Base-by-base conservation (phyloP, 2,797 vertebrate genomes). In the Chaetodon trifasciatus region DNA sequence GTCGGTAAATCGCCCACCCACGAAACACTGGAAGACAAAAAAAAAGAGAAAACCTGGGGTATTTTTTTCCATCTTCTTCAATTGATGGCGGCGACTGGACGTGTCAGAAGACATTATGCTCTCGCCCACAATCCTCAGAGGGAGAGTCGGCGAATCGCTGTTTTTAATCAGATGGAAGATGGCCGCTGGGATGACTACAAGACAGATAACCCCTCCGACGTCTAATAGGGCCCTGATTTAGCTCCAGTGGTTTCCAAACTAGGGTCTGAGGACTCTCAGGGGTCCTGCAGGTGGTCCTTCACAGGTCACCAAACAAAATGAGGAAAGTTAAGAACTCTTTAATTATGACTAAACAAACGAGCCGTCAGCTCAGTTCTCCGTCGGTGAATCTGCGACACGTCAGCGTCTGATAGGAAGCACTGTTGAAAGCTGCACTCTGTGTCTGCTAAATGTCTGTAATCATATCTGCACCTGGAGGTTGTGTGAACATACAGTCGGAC, bases 81-180 rank as follows among this genome's bases (percentile, higher is more conserved):
- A 70, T 81, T 47, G 76, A 73, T 9, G 32, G 60, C 70, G 0
- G 77, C 28, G 56, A 10, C 67, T 0, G 57, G 79, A 57, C 10
- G 17, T 4, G 83, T 87, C 85, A 66, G 75, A 83, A 60, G 79
- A 79, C 83, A 76, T 91, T 82, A 87, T 0, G 70, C 72, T 65
- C 71, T 79, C 55, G n/a, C 80, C 80, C 82, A 69, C 85, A 0
- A n/a, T 72, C 68, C 78, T 84, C 78, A 24, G 74, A 82, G 65
- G 78, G 58, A 70, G 71, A 15, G 88, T 81, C 55, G 47, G 81
- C 1, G 19, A 77, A 66, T 44, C 40, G 37, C 76, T 68, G 76
- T 61, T 83, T 85, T 80, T 83, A 85, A 90, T 87, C 81, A 86
- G 86, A 65, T 2, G n/a, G 68, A 0, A 49, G 76, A 72, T 0